Conservation (phyloP, 2,888 invertebrate species). For the Dryocosmus kuriphilus region DNA sequence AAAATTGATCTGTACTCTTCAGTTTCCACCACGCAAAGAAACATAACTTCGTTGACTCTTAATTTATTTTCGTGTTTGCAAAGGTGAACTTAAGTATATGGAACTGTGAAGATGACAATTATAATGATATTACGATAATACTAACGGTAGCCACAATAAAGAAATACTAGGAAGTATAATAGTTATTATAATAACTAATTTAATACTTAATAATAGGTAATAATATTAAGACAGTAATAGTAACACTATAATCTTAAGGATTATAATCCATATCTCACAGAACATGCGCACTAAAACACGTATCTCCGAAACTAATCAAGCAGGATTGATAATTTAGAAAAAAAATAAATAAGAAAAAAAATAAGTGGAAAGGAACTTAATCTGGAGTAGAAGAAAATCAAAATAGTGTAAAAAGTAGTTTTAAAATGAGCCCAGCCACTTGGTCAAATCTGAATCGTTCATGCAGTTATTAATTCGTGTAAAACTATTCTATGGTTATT, state of each 20-base stretch:
- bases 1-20: neutral
- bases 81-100: conserved; percentile 41
- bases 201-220: conserved; percentile 61
- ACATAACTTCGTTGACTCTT: conserved; percentile 31
- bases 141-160: conserved; percentile 52
- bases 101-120: conserved; percentile 48
- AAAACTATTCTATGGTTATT: conserved; percentile 33
- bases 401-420: conserved; percentile 52
- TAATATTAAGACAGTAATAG: conserved; percentile 53
- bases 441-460: conserved; percentile 36
- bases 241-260: conserved; percentile 37
- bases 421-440: conserved; percentile 32
- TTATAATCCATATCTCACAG: conserved; percentile 65
- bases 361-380: conserved; percentile 41
- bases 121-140: conserved; percentile 55
- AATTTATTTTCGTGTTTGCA: conserved; percentile 44
- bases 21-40: neutral
- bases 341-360: conserved; percentile 45
- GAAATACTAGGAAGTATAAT: conserved; percentile 52
- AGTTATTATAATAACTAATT: conserved; percentile 54
- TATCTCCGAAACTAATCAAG: conserved; percentile 70
- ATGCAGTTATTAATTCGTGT: conserved; percentile 31
- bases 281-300: conserved; percentile 75
- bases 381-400: conserved; percentile 47
- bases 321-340: conserved; percentile 64